phyloP scores from a whole-genome alignment of 2,888 invertebrate species.

The Leptura quadrifasciata region DNA sequence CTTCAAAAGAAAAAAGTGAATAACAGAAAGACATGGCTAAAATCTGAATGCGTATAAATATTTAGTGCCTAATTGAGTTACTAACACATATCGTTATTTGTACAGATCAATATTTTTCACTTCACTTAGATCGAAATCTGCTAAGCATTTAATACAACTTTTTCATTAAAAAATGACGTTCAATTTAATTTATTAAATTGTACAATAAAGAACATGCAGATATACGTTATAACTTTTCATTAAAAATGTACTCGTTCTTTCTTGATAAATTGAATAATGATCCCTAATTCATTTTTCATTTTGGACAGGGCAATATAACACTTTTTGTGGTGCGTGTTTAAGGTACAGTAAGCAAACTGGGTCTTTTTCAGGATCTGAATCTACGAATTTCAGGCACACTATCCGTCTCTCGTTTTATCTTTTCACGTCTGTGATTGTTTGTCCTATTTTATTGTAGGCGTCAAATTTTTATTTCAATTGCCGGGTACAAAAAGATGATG shows the following conservation, averaged over 20 bases:
- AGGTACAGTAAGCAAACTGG: constrained; percentile 31
- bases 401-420: constrained; percentile 4
- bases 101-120: not conserved
- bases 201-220: constrained; percentile 18
- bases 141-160: not conserved
- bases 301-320: constrained; percentile 26
- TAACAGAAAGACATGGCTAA: too few species aligned
- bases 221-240: constrained; percentile 24
- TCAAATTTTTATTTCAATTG: constrained; percentile 19
- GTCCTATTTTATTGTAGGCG: constrained; percentile 17
- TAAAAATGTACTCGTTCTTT: constrained; percentile 24
- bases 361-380: constrained; percentile 15
- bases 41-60: not conserved
- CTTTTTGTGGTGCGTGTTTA: constrained; percentile 24
- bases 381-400: constrained; percentile 14
- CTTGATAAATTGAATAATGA: constrained; percentile 34
- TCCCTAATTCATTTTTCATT: constrained; percentile 32
- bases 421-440: constrained; percentile 25
- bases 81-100: not conserved
- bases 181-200: constrained; percentile 26
- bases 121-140: not conserved
- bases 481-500: not conserved
- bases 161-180: not conserved
- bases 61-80: not conserved
- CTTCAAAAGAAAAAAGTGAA: too few species aligned